These are phyloP conservation scores for Australoheros scitulus DNA, from an alignment of 2,113 vertebrate species.

Conservation along the genomic window DNA sequence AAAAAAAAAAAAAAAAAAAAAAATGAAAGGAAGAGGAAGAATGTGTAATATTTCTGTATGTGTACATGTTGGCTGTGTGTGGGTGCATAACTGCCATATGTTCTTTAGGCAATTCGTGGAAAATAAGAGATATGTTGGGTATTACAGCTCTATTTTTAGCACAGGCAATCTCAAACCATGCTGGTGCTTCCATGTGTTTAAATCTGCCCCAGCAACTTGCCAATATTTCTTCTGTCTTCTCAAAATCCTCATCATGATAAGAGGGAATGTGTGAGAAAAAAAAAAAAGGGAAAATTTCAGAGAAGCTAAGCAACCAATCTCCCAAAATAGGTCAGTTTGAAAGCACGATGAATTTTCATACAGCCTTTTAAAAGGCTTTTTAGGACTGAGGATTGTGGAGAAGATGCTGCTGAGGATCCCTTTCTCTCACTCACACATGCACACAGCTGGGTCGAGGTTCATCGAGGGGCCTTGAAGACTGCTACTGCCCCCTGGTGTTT, in stretches of 20 bases:
- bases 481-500: slow-evolving; percentile 72
- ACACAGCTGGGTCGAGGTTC: slow-evolving; percentile 45
- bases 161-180: neutral
- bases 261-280: neutral
- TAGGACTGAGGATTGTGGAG: slow-evolving; percentile 63
- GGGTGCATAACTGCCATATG: slow-evolving; percentile 36
- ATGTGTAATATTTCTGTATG: neutral
- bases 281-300: slow-evolving; percentile 16
- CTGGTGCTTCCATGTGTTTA: slow-evolving; percentile 30
- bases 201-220: slow-evolving; percentile 42
- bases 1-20: no score
- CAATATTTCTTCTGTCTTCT: slow-evolving; percentile 52
- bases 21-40: neutral
- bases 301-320: slow-evolving; percentile 62
- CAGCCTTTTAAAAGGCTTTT: slow-evolving; percentile 63
- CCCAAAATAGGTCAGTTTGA: slow-evolving; percentile 76
- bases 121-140: slow-evolving; percentile 36
- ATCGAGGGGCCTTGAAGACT: slow-evolving; percentile 49
- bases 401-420: slow-evolving; percentile 63
- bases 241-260: slow-evolving; percentile 57
- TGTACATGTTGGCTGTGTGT: neutral
- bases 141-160: slow-evolving; percentile 61
- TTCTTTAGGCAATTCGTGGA: slow-evolving; percentile 44
- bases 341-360: slow-evolving; percentile 68
- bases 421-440: neutral